Evolutionary conservation across 2,113 vertebrate species (phyloP), one percentile per base, ranked within the genome.

Genomic region (Rhinopomastus cyanomelas): DNA sequence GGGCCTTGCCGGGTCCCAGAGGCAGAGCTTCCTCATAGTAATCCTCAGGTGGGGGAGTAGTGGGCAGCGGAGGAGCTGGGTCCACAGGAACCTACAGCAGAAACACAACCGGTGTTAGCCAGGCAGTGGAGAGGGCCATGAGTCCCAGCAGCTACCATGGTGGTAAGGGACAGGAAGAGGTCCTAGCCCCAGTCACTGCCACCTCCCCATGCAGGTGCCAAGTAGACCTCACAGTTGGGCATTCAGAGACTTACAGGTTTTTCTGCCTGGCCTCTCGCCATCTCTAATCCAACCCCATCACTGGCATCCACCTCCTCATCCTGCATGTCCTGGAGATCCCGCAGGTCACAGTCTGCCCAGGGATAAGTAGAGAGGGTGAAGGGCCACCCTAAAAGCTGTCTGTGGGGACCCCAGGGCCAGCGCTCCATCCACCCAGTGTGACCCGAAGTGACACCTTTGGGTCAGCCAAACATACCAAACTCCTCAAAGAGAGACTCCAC

Each of bases 21-120:
- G 99, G 99, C 87, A 99, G 98, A 4, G 99, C 99, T 90, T 99
- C 99, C 94, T 99, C 99, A 18, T 99, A 99, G 96, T 99, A 99
- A 96, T 99, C 99, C 95, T 99, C 99, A 3, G 99, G 99, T 0
- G 98, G 98, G 15, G 98, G 98, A 15, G 98, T 98, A 86, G 97
- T 98, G 76, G 99, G 99, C 69, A 99, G 91, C 0, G 98, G 99
- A 23, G 99, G 99, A 67, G 99, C 98, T 16, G 97, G 97, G 87
- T 98, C 98, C 18, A 93, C 97, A 3, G 97, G 95, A 51, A 96
- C 97, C 99, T 99, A 73, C 0, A 2, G 79, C 69, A 93, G 32
- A 51, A 62, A 87, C 79, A 59, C 26, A 73, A 46, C 10, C 3
- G 1, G 37, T 12, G 1, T 79, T 27, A 90, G 48, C 12, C 42